Percentiles rank a stretch among this genome's conserved stretches.
Evolutionary conservation across 2,797 vertebrate genomes (phyloP).

Genomic region (Masticophis lateralis): DNA sequence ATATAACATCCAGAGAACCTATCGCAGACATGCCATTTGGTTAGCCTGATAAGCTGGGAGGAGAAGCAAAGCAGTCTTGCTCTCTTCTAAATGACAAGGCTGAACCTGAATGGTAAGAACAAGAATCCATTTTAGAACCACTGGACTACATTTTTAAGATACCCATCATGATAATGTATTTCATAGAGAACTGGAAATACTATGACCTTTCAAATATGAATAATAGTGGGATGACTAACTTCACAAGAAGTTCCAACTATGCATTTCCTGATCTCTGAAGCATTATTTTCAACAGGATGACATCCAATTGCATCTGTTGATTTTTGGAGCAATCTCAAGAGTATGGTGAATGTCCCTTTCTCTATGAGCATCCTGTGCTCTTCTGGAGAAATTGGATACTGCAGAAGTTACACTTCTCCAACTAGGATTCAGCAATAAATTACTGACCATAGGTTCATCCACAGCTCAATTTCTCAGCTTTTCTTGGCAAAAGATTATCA

Average conservation of each 20-base stretch:
- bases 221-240: not conserved
- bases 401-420: not conserved
- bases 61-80: not conserved
- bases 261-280: not conserved
- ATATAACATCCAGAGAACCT: not conserved
- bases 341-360: not conserved
- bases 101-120: not conserved
- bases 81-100: accelerated
- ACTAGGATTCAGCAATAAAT: not conserved
- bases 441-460: not conserved
- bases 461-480: not conserved
- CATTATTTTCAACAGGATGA: not conserved
- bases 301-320: not conserved
- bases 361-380: not conserved
- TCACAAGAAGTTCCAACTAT: not conserved
- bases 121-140: not conserved
- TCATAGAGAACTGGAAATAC: not conserved
- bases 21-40: not conserved
- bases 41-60: not conserved
- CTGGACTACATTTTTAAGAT: not conserved
- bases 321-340: not conserved
- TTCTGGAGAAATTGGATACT: too few relatives aligned
- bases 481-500: not conserved
- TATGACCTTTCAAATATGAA: not conserved
- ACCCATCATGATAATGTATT: not conserved